Evolutionary conservation across 1,140 invertebrate species (phyloP).

Genomic region (Apis dorsata): DNA sequence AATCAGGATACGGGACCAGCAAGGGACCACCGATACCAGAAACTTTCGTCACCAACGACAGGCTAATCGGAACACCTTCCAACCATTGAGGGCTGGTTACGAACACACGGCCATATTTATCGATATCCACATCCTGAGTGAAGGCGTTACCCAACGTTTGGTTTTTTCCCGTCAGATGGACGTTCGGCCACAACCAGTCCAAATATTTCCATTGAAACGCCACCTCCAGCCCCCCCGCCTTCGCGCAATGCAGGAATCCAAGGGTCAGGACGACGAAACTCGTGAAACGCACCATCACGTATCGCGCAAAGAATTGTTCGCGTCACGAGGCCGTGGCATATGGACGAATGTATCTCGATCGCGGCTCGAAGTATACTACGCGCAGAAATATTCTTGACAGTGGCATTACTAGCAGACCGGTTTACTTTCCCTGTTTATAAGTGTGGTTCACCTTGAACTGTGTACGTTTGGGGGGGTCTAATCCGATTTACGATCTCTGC

Average conservation of each 20-base stretch:
- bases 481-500: conserved; percentile 51
- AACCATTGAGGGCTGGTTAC: conserved; percentile 78
- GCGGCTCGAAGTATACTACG: conserved; percentile 65
- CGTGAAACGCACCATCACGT: conserved; percentile 22
- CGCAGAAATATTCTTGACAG: conserved; percentile 62
- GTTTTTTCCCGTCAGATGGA: conserved; percentile 68
- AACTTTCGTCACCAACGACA: conserved; percentile 72
- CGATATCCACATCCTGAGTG: conserved; percentile 76
- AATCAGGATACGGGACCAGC: conserved; percentile 77
- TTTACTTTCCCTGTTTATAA: conserved; percentile 64
- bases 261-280: conserved; percentile 26
- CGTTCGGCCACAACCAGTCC: conserved; percentile 74
- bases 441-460: conserved; percentile 69
- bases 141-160: conserved; percentile 75
- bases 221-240: conserved; percentile 61
- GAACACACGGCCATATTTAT: conserved; percentile 74
- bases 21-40: conserved; percentile 72
- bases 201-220: conserved; percentile 75
- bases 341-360: conserved; percentile 37
- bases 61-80: conserved; percentile 76
- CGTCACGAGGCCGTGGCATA: not conserved
- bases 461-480: conserved; percentile 53
- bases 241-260: not conserved
- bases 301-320: not conserved
- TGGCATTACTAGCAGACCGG: conserved; percentile 39